Evolutionary conservation across 2,797 vertebrate species (phyloP).

Genomic region (Euphonia xanthogaster): DNA sequence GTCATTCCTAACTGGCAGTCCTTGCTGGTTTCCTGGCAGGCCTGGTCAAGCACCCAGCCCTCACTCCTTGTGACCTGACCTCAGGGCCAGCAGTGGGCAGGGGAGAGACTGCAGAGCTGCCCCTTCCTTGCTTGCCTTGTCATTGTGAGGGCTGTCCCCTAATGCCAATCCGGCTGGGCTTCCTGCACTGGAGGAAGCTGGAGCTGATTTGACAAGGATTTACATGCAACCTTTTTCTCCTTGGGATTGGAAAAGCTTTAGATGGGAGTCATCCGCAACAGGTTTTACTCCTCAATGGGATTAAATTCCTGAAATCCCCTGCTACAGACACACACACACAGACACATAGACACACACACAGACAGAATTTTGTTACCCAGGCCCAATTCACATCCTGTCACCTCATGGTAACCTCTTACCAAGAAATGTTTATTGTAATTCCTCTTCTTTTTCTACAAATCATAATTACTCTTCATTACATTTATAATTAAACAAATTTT

Average conservation of each 20-base stretch:
- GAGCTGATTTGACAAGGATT: neutral
- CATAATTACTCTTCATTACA: neutral
- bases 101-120: neutral
- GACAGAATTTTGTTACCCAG: neutral
- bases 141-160: neutral
- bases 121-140: neutral
- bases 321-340: neutral
- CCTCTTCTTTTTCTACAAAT: neutral
- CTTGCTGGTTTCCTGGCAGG: neutral
- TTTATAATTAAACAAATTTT: neutral
- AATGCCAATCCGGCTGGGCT: neutral
- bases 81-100: neutral
- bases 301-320: neutral
- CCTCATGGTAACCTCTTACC: neutral
- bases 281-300: neutral
- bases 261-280: neutral
- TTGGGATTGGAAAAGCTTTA: neutral
- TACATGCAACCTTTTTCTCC: neutral
- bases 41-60: neutral
- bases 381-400: neutral
- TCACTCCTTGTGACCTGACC: rapidly evolving
- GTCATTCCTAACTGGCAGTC: neutral
- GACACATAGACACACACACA: no score
- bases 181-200: neutral
- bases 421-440: neutral